Base-by-base conservation (phyloP, 2,888 invertebrate species). In the Tribolium freemani region DNA sequence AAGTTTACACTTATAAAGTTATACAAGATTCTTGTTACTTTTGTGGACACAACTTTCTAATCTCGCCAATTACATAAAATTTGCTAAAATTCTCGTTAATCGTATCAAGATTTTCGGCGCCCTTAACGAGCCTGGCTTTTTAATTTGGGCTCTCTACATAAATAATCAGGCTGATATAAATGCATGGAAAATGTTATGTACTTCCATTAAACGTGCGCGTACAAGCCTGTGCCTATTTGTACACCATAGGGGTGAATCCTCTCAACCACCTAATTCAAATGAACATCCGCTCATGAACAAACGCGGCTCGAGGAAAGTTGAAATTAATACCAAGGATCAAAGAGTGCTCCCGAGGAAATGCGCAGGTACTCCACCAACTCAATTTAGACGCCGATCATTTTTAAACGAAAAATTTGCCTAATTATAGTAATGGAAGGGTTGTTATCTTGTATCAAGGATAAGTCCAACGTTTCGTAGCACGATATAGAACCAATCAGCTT, bases 291-390 rank as follows among this genome's bases (percentile, higher is more conserved):
- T 70, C 69, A 70, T 50, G 67, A 75, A 75, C 69, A 69, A 75
- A 74, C 72, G 73, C 58, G 31, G 30, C 44, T 44, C 45, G 64
- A 72, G 75, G 75, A 74, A 75, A 73, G 75, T 67, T 74, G 71
- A 74, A 75, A 75, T 75, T 75, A 75, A 75, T 74, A 74, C 67
- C 13, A 63, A 67, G 73, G 75, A 75, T 75, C 75, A 75, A 75
- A 75, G 75, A 70, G 58, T 69, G 44, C 13, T 26, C 26, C 26
- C 26, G 26, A 26, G 26, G 26, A 26, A 26, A 3, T 26, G 26
- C 26, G 26, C 26, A 26, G 26, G 26, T 26, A 26, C 26, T 26
- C 26, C 5, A 26, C 26, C 3, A 3, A 26, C 26, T 26, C 26
- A 26, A 26, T 26, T 26, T 26, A 3, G 5, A 5, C 26, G 26